These are phyloP conservation scores for Cichladusa arquata DNA, from an alignment of 2,113 vertebrate genomes.

Conservation along the genomic window DNA sequence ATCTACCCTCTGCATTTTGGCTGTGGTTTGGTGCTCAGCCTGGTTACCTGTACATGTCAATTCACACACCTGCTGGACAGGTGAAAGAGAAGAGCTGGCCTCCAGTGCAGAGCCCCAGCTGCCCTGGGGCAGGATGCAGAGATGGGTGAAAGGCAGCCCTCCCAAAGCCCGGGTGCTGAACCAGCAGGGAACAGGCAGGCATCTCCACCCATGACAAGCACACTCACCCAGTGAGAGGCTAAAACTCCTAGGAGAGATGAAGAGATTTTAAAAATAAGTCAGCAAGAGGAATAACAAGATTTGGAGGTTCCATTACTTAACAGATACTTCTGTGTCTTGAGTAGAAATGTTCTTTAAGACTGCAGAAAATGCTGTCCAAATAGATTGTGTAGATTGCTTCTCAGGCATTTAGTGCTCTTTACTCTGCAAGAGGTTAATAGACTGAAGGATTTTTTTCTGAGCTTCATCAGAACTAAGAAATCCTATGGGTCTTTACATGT, in stretches of 20 bases:
- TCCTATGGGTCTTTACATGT: background rate
- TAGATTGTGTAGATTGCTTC: background rate
- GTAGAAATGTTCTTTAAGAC: background rate
- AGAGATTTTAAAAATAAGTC: background rate
- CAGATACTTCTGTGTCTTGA: background rate
- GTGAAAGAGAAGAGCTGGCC: background rate
- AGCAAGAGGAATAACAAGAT: background rate
- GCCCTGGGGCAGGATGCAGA: background rate
- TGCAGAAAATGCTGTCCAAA: background rate
- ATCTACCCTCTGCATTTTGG: rapidly evolving
- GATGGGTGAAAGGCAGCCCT: background rate
- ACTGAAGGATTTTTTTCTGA: background rate
- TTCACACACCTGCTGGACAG: background rate
- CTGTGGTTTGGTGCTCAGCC: rapidly evolving
- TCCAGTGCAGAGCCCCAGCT: background rate
- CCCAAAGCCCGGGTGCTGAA: background rate
- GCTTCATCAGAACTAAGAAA: background rate
- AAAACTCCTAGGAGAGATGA: background rate
- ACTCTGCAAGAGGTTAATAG: background rate
- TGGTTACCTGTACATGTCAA: rapidly evolving
- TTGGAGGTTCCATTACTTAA: background rate
- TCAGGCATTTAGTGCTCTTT: background rate
- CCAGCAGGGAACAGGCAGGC: rapidly evolving
- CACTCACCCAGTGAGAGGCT: background rate
- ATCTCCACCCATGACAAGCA: rapidly evolving